Conservation (phyloP, 2,888 invertebrate genomes). For the Dendrolimus houi region DNA sequence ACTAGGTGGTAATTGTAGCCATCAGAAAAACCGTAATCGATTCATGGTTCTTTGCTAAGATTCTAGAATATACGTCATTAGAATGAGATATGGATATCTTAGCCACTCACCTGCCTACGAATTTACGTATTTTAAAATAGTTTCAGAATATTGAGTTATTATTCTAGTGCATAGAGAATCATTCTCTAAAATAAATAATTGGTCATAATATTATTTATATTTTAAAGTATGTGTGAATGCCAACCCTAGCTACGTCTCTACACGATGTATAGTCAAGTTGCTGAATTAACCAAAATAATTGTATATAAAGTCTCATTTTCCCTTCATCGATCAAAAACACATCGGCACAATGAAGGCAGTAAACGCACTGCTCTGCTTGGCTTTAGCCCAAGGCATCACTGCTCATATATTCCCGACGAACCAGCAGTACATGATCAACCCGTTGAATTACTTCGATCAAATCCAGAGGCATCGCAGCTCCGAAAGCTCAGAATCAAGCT, state of each 20-base stretch:
- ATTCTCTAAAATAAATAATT: too few relatives aligned
- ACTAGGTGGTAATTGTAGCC: too few relatives aligned
- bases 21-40: too few relatives aligned
- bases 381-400: conserved; percentile 40
- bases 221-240: not conserved
- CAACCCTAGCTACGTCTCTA: not conserved
- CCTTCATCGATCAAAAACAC: conserved; percentile 18
- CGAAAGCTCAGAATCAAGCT: not conserved
- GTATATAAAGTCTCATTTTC: conserved; percentile 32
- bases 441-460: conserved; percentile 32
- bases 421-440: conserved; percentile 29
- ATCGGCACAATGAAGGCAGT: conserved; percentile 55
- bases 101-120: too few relatives aligned
- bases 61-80: too few relatives aligned
- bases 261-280: conserved; percentile 6
- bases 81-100: too few relatives aligned
- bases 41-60: too few relatives aligned
- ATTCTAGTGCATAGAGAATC: too few relatives aligned
- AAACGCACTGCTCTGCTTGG: conserved; percentile 48
- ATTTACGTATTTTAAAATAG: too few relatives aligned
- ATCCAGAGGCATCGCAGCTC: conserved; percentile 13
- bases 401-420: conserved; percentile 50
- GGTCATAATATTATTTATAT: too few relatives aligned
- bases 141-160: too few relatives aligned
- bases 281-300: conserved; percentile 24